Evolutionary conservation across 1,140 invertebrate species (phyloP), one percentile per base, ranked within the genome.

Genomic region (Drosophila grimshawi): DNA sequence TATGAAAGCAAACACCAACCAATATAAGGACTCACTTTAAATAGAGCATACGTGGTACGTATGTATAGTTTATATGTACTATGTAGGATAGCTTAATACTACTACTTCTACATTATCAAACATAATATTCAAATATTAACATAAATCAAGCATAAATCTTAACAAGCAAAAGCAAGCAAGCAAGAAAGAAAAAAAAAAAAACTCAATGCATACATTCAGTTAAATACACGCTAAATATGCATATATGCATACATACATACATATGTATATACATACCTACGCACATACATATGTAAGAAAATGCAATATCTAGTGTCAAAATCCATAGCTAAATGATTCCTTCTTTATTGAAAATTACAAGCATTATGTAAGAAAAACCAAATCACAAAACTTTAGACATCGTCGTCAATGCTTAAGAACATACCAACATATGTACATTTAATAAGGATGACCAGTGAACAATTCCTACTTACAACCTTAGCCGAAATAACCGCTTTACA

Each of bases 361-460:
- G 7, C 8, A 8, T 53, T 53, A 37, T 53, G n/a, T 39, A 41
- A 60, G n/a, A 53, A 32, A 57, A 57, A 52, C 2, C n/a, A 37
- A 19, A 53, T 19, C 19, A 19, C 39, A 49, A 49, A 29, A 3
- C 19, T 19, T 41, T 10, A n/a, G 10, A 43, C 39, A 4, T 43
- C 4, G n/a, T 43, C 10, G 39, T 8, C 39, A 43, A 43, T 43
- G 39, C 39, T n/a, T 52, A 59, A 7, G 29, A 19, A 66, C 51
- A 49, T 52, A 52, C 56, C 46, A 29, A 32, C 62, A 60, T 63
- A 56, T 71, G 46, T 65, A 71, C 70, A 60, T 56, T 43, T 43
- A n/a, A n/a, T 43, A 43, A n/a, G 39, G 39, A n/a, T 43, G 39
- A 43, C 39, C 39, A 43, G 39, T 43, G 39, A 43, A n/a, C 10